These are phyloP conservation scores for Nyctalus aviator DNA, from an alignment of 2,797 vertebrate genomes.

Conservation along the genomic window DNA sequence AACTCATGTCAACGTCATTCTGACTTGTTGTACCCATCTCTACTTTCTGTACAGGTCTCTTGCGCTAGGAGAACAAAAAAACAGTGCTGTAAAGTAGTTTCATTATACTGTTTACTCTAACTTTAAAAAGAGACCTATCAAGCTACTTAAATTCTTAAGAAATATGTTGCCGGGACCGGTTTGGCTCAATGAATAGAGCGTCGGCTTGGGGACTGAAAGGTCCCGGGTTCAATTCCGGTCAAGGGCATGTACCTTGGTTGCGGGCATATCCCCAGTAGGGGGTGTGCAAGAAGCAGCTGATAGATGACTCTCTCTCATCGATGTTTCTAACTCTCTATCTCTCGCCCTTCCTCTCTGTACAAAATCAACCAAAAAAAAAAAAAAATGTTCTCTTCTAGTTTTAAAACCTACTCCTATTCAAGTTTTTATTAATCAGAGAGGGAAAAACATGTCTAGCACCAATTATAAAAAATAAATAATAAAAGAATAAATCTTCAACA, in stretches of 20 bases:
- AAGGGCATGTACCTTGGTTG: too few relatives aligned
- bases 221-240: too few relatives aligned
- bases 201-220: too few relatives aligned
- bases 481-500: background rate
- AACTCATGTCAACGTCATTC: slow-evolving; percentile 98
- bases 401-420: slow-evolving; percentile 4
- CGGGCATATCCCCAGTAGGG: too few relatives aligned
- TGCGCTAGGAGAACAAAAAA: slow-evolving; percentile 89
- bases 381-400: background rate
- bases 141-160: background rate
- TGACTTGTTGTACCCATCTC: slow-evolving; percentile 98
- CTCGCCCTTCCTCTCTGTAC: too few relatives aligned
- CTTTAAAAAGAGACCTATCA: slow-evolving; percentile 7
- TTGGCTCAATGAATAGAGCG: too few relatives aligned
- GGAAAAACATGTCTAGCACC: background rate
- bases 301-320: too few relatives aligned
- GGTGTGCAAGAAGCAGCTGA: too few relatives aligned
- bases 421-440: background rate
- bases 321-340: too few relatives aligned
- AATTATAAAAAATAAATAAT: background rate
- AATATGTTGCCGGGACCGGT: too few relatives aligned
- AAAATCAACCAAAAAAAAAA: too few relatives aligned
- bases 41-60: slow-evolving; percentile 95
- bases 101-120: background rate
- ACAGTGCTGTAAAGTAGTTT: background rate